Evolutionary conservation across 2,797 vertebrate species (phyloP), one percentile per base, ranked within the genome.

Genomic region (Cephalopachus bancanus): DNA sequence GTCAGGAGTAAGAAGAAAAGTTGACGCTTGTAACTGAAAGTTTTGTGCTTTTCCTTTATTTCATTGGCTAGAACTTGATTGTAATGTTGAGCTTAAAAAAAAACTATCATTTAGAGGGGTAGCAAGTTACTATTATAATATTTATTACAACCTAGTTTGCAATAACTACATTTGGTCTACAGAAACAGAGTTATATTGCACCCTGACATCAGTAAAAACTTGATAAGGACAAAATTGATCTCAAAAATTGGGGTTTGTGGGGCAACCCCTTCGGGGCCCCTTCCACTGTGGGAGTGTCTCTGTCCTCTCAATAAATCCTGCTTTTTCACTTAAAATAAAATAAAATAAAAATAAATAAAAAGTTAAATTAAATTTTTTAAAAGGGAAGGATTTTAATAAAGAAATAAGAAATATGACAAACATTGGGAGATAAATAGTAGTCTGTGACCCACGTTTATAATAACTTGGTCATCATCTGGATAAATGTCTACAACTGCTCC

Each of bases 171-270:
- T 96, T 96, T 94, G 92, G 67, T 85, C 83, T 83, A 62, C 22
- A 95, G 95, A 95, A 95, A 86, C 62, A 85, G 22, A 53, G 67
- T 79, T 92, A 62, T 57, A 24, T 91, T 95, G 65, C 92, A 37
- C 22, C 5, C 30, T 17, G 15, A 10, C 92, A 94, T 93, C 91
- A 94, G 93, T 91, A 97, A 96, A 96, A 97, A 33, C 74, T 94
- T 94, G 97, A 96, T 86, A 85, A 91, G 95, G 44, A 86, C 53
- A 95, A 95, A 97, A 97, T 69, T 95, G 90, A 85, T 95, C 72
- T 91, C 85, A 97, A 37, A 59, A 67, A 15, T n/a, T 10, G 3
- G 10, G 4, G 3, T 26, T 85, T 76, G 2, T 84, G 44, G 44
- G 44, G 44, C 44, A 44, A 44, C 44, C 44, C 44, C 6, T 44